Percentiles rank a stretch among this genome's conserved stretches.
Evolutionary conservation across 1,140 invertebrate genomes (phyloP).

Genomic region (Zaprionus ornatus): DNA sequence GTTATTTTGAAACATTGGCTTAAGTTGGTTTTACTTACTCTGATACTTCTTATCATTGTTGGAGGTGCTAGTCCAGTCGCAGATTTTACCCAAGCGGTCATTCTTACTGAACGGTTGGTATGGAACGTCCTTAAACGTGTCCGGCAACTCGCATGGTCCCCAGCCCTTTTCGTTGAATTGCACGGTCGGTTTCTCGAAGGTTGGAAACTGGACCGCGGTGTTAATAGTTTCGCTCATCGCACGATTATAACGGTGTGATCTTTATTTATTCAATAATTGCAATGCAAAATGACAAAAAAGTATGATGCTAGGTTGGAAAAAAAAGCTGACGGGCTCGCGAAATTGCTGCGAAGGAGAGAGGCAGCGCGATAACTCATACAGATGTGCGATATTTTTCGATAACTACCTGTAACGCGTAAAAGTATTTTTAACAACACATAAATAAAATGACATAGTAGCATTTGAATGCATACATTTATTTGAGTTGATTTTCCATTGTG

Average conservation of each 20-base stretch:
- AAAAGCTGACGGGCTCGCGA: conserved; percentile 34
- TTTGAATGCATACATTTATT: neutral
- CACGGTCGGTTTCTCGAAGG: conserved; percentile 79
- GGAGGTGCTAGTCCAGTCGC: conserved; percentile 98
- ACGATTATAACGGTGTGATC: conserved; percentile 19
- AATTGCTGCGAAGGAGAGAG: conserved; percentile 47
- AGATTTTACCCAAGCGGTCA: conserved; percentile 98
- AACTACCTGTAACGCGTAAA: neutral
- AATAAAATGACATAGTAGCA: neutral
- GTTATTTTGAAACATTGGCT: conserved; percentile 16
- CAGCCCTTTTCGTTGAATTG: conserved; percentile 88
- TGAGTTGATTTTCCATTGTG: too few species aligned
- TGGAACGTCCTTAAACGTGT: conserved; percentile 98
- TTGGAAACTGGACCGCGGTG: conserved; percentile 65
- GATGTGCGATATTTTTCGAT: conserved; percentile 9
- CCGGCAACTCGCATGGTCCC: conserved; percentile 97
- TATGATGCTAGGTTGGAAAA: conserved; percentile 34
- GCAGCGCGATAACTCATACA: conserved; percentile 30
- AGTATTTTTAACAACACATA: neutral
- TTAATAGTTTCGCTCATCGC: conserved; percentile 81
- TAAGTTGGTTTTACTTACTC: conserved; percentile 88
- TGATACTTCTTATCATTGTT: conserved; percentile 97
- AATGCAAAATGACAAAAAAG: conserved; percentile 20
- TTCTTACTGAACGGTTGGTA: conserved; percentile 99
- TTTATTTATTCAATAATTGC: conserved; percentile 30